Evolutionary conservation across 30 jellyfish, hydroid and myxozoan genomes (phyloP), one percentile per base, ranked within the genome.

Genomic region (Cassiopea xamachana): DNA sequence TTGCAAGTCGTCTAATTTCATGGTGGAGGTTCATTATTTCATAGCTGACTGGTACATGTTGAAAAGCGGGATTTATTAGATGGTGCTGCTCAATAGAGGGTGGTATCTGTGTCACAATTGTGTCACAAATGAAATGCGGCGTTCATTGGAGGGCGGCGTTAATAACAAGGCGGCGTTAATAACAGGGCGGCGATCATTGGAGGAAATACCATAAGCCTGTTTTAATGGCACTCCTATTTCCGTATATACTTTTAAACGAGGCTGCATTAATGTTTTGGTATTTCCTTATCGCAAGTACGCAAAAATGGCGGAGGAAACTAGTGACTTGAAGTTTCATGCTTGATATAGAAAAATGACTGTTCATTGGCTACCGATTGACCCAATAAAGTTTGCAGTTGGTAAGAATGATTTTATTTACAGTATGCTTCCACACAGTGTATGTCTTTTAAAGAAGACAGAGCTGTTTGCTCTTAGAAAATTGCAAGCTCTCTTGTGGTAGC

Each of bases 361-460:
- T 72, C n/a, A 85, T 43, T 84, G 92, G 92, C 83, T 48, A 70
- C 92, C 92, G 48, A 85, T 86, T 50, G 88, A 82, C 14, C 87
- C 94, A 48, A 86, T 92, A 50, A 78, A 92, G 82, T 85, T 84
- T 77, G 97, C 94, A 3, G 97, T 92, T 14, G 97, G 97, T 92
- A 80, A 46, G 94, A 47, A 6, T 76, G 51, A 14, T 39, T 71
- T 71, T 71, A 55, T 55, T 3, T 3, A 55, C 7, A 10, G 7
- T 55, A 55, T 17, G 15, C 15, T 64, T 14, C 2, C 27, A 16
- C 27, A 14, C 39, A 64, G 15, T 5, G 0, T 64, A 10, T 10
- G 7, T 55, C 10, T 55, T 3, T 55, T 6, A 55, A 55, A 55
- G 64, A 3, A 27, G 74, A 14, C 8, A 14, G 2, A 27, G 27